Evolutionary conservation across 2,888 invertebrate genomes (phyloP), one percentile per base, ranked within the genome.

Genomic region (Beris morrisii): DNA sequence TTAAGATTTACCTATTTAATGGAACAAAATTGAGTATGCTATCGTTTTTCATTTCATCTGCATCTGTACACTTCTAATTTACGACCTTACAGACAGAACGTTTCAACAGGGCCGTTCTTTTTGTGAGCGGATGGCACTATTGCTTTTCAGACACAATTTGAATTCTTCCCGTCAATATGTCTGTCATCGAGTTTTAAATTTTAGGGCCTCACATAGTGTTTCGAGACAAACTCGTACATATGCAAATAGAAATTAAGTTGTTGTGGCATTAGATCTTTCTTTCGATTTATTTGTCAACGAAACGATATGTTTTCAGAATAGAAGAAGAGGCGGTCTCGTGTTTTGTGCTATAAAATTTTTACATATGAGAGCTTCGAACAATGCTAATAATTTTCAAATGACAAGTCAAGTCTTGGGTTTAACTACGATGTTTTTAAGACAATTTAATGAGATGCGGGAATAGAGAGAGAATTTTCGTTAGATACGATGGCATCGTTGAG

Each of bases 101-200:
- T 11, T 15, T 56, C 55, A 38, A n/a, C 55, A 13, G 9, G 4
- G 4, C 43, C 3, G 30, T 13, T 38, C 13, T 15, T 56, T 43
- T 43, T n/a, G 38, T 56, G 7, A 56, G 38, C 38, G 55, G 32
- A 11, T 43, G 55, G 30, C 43, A 56, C 13, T 22, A 22, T 32
- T 43, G 13, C 43, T 43, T 13, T 32, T 11, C 9, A 38, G 13
- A 38, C 7, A 56, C 7, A 13, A 13, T 22, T 56, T 43, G 38
- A 38, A 56, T 56, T 56, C 55, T 43, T 15, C 55, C 55, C 15
- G 55, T 56, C 55, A 56, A 13, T 43, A 56, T 56, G 43, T 56
- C 13, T 56, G 38, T 56, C 55, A 38, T 15, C 55, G 22, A 38
- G 38, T 38, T 38, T 38, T 9, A 38, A 38, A 38, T 38, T 1